Evolutionary conservation across 2,113 vertebrate genomes (phyloP), one percentile per base, ranked within the genome.

Genomic region (Pseudois nayaur): DNA sequence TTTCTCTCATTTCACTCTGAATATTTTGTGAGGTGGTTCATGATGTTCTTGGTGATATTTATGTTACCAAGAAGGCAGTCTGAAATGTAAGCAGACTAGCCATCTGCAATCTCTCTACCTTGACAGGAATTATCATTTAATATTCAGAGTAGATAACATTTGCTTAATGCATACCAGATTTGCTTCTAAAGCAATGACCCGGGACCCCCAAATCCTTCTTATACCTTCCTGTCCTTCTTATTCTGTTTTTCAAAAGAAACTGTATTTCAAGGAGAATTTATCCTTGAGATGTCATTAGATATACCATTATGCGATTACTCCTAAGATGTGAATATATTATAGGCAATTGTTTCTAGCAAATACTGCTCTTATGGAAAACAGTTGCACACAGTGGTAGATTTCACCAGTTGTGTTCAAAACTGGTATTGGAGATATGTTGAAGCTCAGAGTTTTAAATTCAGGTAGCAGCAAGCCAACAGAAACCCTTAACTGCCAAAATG

Each of bases 181-280:
- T 91, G 43, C 60, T 97, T 96, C 64, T 93, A 89, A 95, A 96
- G 15, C 54, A 82, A 84, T 97, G 83, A 96, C 50, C 71, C 12
- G 12, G 55, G 60, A 92, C 91, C 33, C 45, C 25, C 79, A 95
- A 93, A 95, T 95, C 87, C n/a, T 86, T 93, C 95, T 92, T 92
- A 90, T 87, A 71, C 60, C n/a, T 92, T 88, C 31, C 33, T 93
- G 71, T 92, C 45, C 55, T 79, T 87, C 67, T 95, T 91, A 60
- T 96, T 98, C 31, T 97, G 33, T 60, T 97, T 92, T 91, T 91
- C 79, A 81, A 60, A 97, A 91, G 52, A 95, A 94, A 78, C 45
- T 88, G 16, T 91, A 40, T 95, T 93, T 89, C 93, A 94, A 98
- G 82, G 84, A 94, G 59, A 95, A 90, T 87, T 94, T 87, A 87